Evolutionary conservation across 2,888 invertebrate species (phyloP), one percentile per base, ranked within the genome.

Genomic region (Piscicola geometra): DNA sequence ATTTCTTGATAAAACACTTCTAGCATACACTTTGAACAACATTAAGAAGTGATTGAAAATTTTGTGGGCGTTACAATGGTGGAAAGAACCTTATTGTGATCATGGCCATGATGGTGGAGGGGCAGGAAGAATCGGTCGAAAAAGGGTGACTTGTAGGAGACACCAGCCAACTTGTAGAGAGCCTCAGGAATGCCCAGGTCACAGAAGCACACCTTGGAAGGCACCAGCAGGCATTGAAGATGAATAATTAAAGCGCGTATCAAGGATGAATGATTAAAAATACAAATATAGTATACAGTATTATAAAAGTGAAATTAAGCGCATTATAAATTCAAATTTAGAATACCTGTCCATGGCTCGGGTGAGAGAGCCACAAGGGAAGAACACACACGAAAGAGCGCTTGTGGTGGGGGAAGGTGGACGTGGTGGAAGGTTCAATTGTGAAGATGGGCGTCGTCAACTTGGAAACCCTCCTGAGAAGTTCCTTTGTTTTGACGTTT

Each of bases 101-200:
- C n/a, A n/a, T n/a, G n/a, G n/a, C n/a, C n/a, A n/a, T n/a, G n/a
- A n/a, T n/a, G n/a, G n/a, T 80, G 78, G 30, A 80, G 76, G 21
- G 92, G 90, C 86, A 92, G 91, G 81, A 91, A 90, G 86, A 91
- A 91, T 86, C 92, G 92, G 76, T 91, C 90, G 75, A 91, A 91
- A 82, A 93, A 94, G 9, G 94, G 94, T 80, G 93, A 91, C 82
- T 90, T 89, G 87, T 93, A 94, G 79, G 88, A 88, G 78, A 94
- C 90, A 76, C 90, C 90, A 80, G 90, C 89, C 81, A 91, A 90
- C 74, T 88, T 87, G 87, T 91, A 93, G 81, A 93, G 88, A 84
- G 89, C 89, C 80, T 89, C 87, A 36, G 94, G 93, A 82, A 93
- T 89, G 80, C 91, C 92, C 82, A 93, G 88, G 87, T 93, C 92